Evolutionary conservation across 2,888 invertebrate species (phyloP).

Genomic region (Epirrhoe tristata): DNA sequence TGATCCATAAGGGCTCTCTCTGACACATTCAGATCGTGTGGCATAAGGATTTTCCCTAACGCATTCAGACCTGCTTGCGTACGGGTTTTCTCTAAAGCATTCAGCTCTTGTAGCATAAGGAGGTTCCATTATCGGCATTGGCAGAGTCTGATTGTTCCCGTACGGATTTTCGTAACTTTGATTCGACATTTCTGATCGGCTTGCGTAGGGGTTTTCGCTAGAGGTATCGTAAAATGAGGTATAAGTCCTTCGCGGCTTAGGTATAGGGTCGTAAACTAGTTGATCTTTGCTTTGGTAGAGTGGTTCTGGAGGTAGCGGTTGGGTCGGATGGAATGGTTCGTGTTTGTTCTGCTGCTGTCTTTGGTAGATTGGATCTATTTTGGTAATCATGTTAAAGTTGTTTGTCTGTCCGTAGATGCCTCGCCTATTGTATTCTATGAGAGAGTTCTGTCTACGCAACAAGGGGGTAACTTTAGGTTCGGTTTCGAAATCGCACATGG

Average conservation of each 20-base stretch:
- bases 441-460: conserved; percentile 82
- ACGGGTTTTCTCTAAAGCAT: conserved; percentile 57
- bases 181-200: conserved; percentile 74
- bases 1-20: conserved; percentile 58
- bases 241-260: conserved; percentile 81
- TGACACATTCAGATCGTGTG: conserved; percentile 53
- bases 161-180: conserved; percentile 79
- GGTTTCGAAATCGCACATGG: conserved; percentile 83
- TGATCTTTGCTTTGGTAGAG: conserved; percentile 83
- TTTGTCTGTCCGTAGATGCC: conserved; percentile 78
- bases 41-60: conserved; percentile 60
- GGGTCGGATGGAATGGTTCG: conserved; percentile 81
- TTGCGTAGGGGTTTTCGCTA: conserved; percentile 75
- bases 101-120: conserved; percentile 58
- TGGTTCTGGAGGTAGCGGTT: conserved; percentile 83
- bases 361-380: conserved; percentile 85
- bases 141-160: conserved; percentile 71
- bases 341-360: conserved; percentile 81
- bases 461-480: conserved; percentile 84
- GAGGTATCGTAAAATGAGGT: conserved; percentile 79
- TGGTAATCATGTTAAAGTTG: conserved; percentile 84
- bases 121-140: conserved; percentile 74
- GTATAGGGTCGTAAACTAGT: conserved; percentile 80
- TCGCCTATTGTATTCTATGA: conserved; percentile 81
- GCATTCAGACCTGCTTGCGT: conserved; percentile 57